Percentiles rank a stretch among this genome's conserved stretches.
Conservation (phyloP, 2,113 vertebrate species). For the Butorides virescens region DNA sequence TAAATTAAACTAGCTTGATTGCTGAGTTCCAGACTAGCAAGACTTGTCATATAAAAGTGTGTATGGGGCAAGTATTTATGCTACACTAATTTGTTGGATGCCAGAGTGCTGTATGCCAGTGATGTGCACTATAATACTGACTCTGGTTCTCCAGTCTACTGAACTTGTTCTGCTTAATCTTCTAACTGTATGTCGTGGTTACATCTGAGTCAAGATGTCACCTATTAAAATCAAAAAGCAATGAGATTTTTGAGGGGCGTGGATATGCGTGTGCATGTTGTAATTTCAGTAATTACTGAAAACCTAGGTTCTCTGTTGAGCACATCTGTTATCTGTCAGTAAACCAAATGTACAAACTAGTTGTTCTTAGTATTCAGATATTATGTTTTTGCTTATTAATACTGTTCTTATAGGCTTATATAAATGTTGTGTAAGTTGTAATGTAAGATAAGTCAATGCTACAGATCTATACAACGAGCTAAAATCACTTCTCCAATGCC, state of each 20-base stretch:
- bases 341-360: background rate
- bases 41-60: background rate
- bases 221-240: background rate
- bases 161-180: background rate
- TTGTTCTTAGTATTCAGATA: background rate
- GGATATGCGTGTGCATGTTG: background rate
- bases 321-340: background rate
- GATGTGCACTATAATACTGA: background rate
- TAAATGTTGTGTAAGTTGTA: background rate
- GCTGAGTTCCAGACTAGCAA: background rate
- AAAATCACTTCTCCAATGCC: background rate
- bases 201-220: background rate
- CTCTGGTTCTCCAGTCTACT: background rate
- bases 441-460: background rate
- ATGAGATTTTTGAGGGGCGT: background rate
- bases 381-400: background rate
- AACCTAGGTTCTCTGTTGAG: background rate
- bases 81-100: background rate
- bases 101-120: background rate
- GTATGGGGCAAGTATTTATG: background rate
- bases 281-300: background rate
- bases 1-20: background rate
- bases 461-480: background rate
- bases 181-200: background rate
- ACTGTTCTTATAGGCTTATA: background rate